phyloP scores from a whole-genome alignment of 2,113 vertebrate species.

The Nycticorax nycticorax region DNA sequence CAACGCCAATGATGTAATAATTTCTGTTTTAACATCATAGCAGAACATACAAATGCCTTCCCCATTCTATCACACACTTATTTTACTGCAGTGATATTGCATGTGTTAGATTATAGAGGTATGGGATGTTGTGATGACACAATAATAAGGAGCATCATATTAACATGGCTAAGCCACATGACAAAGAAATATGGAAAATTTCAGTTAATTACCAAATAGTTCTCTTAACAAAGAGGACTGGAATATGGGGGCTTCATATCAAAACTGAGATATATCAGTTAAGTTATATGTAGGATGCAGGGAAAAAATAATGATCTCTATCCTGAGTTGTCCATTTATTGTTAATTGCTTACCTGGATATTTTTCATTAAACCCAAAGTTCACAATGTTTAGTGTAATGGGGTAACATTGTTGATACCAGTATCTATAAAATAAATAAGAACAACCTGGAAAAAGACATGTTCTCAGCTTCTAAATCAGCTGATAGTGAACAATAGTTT shows the following conservation, averaged over 20 bases:
- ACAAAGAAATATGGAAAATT: neutral
- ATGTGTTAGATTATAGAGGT: neutral
- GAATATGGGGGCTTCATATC: neutral
- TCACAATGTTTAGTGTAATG: neutral
- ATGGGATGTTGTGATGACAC: neutral
- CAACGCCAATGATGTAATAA: rapidly evolving
- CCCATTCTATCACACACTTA: neutral
- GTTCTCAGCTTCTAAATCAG: neutral
- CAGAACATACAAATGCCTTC: neutral
- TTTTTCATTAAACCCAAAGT: neutral
- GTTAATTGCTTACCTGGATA: neutral
- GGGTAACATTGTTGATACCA: neutral
- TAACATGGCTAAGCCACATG: rapidly evolving
- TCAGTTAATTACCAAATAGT: neutral
- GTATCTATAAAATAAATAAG: neutral
- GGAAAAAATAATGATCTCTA: neutral
- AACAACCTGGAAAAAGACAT: neutral
- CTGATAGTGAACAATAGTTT: neutral
- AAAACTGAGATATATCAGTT: neutral
- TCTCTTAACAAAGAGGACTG: neutral
- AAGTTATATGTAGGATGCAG: neutral
- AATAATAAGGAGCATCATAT: neutral
- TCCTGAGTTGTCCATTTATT: neutral
- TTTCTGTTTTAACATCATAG: neutral
- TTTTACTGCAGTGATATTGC: neutral